Conservation (phyloP, 2,888 invertebrate species). For the Lasius fuliginosus region DNA sequence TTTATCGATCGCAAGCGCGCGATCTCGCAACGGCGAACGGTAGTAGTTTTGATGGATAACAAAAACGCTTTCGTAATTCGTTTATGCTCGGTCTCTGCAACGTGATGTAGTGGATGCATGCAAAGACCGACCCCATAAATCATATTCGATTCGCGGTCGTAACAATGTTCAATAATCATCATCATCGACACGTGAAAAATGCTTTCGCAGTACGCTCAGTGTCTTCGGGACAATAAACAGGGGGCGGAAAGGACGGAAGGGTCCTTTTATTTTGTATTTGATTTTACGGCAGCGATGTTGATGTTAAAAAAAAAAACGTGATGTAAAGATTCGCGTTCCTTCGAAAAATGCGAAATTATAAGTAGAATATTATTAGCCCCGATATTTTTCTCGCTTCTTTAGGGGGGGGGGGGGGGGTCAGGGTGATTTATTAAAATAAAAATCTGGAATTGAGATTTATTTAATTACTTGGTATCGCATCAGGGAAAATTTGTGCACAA, state of each 20-base stretch:
- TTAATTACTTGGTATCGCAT: too few relatives aligned
- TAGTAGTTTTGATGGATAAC: not conserved
- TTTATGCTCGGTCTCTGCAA: not conserved
- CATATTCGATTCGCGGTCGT: not conserved
- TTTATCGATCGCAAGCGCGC: not conserved
- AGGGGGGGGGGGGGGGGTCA: too few relatives aligned
- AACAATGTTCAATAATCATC: not conserved
- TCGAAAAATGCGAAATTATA: not conserved
- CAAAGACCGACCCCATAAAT: not conserved
- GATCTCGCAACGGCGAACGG: not conserved
- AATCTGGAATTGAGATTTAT: too few relatives aligned
- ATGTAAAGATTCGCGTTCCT: not conserved
- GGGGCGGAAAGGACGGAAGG: not conserved
- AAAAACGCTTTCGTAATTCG: conserved; percentile 6
- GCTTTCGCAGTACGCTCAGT: not conserved
- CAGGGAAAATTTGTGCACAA: too few relatives aligned
- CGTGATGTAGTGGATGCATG: not conserved
- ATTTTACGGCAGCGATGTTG: not conserved
- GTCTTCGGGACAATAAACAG: not conserved
- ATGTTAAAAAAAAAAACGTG: not conserved
- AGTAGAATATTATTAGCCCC: not conserved
- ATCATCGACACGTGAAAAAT: not conserved
- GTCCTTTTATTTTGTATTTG: not conserved
- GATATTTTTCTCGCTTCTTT: too few relatives aligned
- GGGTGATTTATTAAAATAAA: too few relatives aligned